Conservation (phyloP, 2,888 invertebrate species). For the Argyra leucocephala region DNA sequence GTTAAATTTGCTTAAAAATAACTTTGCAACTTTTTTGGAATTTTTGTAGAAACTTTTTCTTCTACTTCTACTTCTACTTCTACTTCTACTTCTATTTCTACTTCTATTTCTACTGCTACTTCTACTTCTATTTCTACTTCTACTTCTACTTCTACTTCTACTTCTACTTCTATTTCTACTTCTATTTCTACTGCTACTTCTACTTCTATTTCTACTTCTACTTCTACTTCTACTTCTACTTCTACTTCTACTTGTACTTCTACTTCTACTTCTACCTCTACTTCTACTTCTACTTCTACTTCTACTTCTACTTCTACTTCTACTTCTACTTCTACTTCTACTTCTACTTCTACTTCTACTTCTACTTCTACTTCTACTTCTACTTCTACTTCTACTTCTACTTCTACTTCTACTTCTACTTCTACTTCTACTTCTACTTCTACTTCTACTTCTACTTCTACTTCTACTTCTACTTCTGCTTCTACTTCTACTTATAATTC, state of each 20-base stretch:
- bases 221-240: constrained; percentile 7
- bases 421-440: constrained; percentile 7
- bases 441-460: neutral
- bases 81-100: too few species aligned
- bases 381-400: constrained; percentile 11
- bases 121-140: too few species aligned
- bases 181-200: too few species aligned
- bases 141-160: too few species aligned
- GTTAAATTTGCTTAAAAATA: too few species aligned
- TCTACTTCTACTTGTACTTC: constrained; percentile 7
- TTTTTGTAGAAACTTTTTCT: too few species aligned
- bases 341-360: constrained; percentile 7
- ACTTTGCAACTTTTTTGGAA: neutral
- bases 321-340: constrained; percentile 7
- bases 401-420: constrained; percentile 8
- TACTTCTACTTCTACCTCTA: too few species aligned
- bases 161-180: too few species aligned
- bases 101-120: too few species aligned
- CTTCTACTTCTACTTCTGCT: too few species aligned
- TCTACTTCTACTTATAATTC: constrained; percentile 4
- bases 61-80: neutral
- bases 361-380: constrained; percentile 5
- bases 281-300: constrained; percentile 7
- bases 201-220: too few species aligned
- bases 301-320: constrained; percentile 10